A percentile compares a stretch with the other conserved stretches of the same genome.
phyloP scores from a whole-genome alignment of 2,888 invertebrate genomes.

The Gortyna flavago region DNA sequence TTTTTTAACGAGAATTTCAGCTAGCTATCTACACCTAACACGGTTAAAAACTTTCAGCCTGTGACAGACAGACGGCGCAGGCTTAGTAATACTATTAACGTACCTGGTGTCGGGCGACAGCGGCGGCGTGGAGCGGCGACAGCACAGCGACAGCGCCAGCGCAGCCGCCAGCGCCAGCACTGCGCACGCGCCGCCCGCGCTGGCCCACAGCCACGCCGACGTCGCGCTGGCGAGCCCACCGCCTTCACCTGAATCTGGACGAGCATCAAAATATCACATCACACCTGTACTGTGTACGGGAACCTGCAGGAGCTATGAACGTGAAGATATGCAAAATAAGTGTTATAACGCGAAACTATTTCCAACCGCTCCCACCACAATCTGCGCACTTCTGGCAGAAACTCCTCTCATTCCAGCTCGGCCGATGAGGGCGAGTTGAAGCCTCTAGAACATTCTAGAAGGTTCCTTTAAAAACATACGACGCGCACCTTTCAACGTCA shows the following conservation, averaged over 20 bases:
- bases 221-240: conserved; percentile 83
- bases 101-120: conserved; percentile 79
- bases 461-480: no score
- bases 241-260: conserved; percentile 78
- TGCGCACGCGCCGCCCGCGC: conserved; percentile 85
- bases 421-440: no score
- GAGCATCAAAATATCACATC: not conserved
- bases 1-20: not conserved
- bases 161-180: conserved; percentile 86
- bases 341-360: no score
- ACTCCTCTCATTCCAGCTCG: no score
- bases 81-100: not conserved
- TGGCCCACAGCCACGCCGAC: conserved; percentile 87
- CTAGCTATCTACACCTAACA: not conserved
- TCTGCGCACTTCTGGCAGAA: no score
- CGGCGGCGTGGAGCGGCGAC: conserved; percentile 77
- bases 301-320: not conserved
- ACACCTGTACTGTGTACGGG: not conserved
- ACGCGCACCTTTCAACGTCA: no score
- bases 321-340: not conserved
- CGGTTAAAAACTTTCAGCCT: not conserved
- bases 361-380: no score
- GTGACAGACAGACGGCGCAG: not conserved
- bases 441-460: no score
- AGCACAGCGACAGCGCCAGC: conserved; percentile 85